Evolutionary conservation across 2,888 invertebrate species (phyloP).

Genomic region (Nemoura dubitans): DNA sequence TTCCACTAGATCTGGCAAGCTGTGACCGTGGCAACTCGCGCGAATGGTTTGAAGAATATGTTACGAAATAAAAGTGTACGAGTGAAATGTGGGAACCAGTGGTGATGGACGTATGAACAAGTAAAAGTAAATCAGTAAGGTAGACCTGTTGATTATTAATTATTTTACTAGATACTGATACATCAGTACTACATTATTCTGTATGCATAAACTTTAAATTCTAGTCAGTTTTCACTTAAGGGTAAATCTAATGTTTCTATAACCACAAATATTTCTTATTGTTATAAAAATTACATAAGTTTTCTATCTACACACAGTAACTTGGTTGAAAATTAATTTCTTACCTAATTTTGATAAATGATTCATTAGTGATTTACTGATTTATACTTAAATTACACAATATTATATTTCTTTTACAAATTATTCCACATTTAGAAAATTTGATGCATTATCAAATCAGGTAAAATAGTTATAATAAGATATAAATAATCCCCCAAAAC

Average conservation of each 20-base stretch:
- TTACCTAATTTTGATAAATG: neutral
- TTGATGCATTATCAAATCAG: neutral
- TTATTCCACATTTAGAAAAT: neutral
- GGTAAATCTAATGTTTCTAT: neutral
- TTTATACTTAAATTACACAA: neutral
- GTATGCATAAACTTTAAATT: neutral
- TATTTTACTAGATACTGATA: neutral
- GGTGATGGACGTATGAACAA: no score
- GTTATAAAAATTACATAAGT: neutral
- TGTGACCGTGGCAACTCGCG: no score
- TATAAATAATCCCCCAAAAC: neutral
- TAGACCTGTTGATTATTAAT: neutral
- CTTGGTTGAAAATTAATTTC: neutral
- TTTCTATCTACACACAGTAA: neutral
- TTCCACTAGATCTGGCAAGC: no score
- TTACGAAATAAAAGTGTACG: no score
- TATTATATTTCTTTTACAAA: neutral
- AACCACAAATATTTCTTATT: neutral
- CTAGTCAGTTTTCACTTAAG: neutral
- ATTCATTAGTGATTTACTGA: neutral
- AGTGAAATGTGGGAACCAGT: no score
- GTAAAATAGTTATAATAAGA: neutral
- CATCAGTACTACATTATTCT: neutral
- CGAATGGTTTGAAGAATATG: no score
- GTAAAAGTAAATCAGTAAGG: no score